phyloP scores from a whole-genome alignment of 1,140 invertebrate species.

The Brachionus rotundiformis region DNA sequence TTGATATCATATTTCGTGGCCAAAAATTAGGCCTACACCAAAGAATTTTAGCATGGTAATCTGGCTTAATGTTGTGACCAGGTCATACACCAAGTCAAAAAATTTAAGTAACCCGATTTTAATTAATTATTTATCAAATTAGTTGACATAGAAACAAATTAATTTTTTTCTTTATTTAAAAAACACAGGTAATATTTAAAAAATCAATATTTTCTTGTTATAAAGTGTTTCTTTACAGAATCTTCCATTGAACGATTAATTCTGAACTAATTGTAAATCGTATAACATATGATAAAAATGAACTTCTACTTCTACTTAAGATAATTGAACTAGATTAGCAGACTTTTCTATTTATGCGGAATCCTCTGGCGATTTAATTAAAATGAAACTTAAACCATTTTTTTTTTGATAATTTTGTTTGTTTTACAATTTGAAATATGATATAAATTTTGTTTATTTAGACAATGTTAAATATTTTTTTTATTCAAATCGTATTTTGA shows the following conservation, averaged over 20 bases:
- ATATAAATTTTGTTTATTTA: conserved; percentile 1
- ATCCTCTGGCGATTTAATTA: conserved; percentile 9
- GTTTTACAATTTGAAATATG: not conserved
- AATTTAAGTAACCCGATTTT: not conserved
- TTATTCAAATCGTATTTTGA: not conserved
- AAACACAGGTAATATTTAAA: not conserved
- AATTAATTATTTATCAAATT: not conserved
- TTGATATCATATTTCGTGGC: not conserved
- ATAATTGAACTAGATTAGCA: conserved; percentile 19
- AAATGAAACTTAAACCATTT: not conserved
- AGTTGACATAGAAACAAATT: conserved; percentile 19
- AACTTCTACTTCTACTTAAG: not conserved
- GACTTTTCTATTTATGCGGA: conserved; percentile 2
- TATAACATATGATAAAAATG: not conserved
- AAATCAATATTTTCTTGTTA: not conserved
- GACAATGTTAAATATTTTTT: not conserved
- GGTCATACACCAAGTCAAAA: no score
- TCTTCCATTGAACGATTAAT: not conserved
- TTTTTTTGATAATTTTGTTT: not conserved
- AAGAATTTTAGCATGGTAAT: no score
- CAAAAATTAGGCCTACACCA: no score
- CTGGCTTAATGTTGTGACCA: no score
- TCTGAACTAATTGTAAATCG: not conserved
- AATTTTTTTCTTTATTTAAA: not conserved
- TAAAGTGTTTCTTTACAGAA: not conserved